phyloP scores from a whole-genome alignment of 2,888 invertebrate species.

The Punctoribates punctum region DNA sequence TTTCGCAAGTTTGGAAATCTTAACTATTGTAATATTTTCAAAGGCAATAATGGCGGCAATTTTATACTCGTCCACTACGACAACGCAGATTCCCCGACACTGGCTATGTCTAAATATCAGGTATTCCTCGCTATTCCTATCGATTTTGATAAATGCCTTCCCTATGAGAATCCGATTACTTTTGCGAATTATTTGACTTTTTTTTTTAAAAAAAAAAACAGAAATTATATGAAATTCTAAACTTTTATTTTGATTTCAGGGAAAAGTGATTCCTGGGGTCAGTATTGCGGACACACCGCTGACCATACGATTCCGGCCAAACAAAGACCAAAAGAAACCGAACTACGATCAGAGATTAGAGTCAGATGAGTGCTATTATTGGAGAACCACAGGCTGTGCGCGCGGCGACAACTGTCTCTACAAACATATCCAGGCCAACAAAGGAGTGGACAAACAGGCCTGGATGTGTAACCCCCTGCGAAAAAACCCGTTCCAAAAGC shows the following conservation, averaged over 20 bases:
- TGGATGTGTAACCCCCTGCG: slow-evolving; percentile 50
- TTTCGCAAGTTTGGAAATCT: slow-evolving; percentile 53
- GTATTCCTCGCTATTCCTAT: not conserved
- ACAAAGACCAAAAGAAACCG: slow-evolving; percentile 38
- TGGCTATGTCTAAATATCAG: slow-evolving; percentile 38
- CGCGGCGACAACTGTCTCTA: slow-evolving; percentile 55
- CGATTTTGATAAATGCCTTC: too few species aligned
- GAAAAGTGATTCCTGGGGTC: slow-evolving; percentile 34
- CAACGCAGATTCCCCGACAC: slow-evolving; percentile 35
- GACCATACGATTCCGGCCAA: slow-evolving; percentile 37
- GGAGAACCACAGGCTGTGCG: slow-evolving; percentile 57
- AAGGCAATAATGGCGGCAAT: slow-evolving; percentile 30
- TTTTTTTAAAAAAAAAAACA: too few species aligned
- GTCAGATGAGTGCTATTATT: slow-evolving; percentile 56
- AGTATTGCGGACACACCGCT: slow-evolving; percentile 34
- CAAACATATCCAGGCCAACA: slow-evolving; percentile 54
- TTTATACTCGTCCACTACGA: slow-evolving; percentile 41
- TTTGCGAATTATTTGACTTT: too few species aligned
- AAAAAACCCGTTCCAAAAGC: slow-evolving; percentile 10
- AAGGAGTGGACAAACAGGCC: slow-evolving; percentile 56
- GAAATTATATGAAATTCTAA: too few species aligned
- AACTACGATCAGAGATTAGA: slow-evolving; percentile 22
- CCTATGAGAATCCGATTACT: too few species aligned
- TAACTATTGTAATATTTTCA: slow-evolving; percentile 40
- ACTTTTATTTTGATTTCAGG: slow-evolving; percentile 12